Conservation (phyloP, 2,113 vertebrate genomes). For the Pyrgilauda ruficollis region DNA sequence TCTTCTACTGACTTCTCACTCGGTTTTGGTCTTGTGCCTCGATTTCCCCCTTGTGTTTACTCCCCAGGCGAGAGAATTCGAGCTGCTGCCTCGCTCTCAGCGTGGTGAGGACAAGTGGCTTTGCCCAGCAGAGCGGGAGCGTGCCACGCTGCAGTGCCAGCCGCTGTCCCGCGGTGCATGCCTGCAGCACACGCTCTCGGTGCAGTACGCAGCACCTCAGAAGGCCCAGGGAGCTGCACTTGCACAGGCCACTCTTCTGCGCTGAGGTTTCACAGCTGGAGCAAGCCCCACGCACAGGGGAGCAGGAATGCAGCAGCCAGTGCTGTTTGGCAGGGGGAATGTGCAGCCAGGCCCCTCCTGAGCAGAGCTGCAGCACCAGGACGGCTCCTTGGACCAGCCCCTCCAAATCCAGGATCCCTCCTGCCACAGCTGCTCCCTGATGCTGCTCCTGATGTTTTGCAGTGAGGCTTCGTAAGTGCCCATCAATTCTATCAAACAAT, state of each 20-base stretch:
- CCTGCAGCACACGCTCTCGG: accelerated
- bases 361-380: background rate
- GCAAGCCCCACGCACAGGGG: accelerated
- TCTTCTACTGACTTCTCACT: background rate
- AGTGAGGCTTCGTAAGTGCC: background rate
- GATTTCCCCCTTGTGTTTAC: background rate
- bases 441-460: background rate
- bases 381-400: accelerated
- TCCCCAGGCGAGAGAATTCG: background rate
- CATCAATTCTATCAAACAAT: background rate
- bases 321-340: background rate
- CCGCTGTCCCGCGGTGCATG: accelerated
- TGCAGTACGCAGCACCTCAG: accelerated
- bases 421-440: background rate
- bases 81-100: background rate
- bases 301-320: background rate
- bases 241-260: background rate
- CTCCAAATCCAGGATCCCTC: background rate
- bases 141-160: accelerated
- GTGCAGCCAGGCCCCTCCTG: background rate
- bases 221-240: background rate
- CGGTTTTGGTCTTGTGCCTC: background rate
- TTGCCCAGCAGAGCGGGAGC: accelerated
- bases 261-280: background rate
- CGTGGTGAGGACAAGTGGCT: accelerated